phyloP scores from a whole-genome alignment of 2,888 invertebrate species.

The Diadegma fenestrale region DNA sequence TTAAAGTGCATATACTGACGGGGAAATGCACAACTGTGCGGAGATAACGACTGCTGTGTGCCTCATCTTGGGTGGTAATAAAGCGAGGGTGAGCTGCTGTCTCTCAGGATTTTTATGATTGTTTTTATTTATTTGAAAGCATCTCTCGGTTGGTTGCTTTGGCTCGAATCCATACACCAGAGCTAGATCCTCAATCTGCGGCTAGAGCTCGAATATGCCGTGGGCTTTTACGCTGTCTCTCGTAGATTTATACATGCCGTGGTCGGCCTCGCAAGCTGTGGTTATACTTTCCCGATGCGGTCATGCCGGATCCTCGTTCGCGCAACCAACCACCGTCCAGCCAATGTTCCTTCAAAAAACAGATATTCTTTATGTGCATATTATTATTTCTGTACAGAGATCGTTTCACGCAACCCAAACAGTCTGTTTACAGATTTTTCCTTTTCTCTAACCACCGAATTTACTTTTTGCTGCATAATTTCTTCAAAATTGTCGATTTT shows the following conservation, averaged over 20 bases:
- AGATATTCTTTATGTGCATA: conserved; percentile 25
- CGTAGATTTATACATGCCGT: conserved; percentile 66
- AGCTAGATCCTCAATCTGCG: conserved; percentile 62
- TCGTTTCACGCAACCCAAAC: not conserved
- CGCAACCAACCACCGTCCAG: conserved; percentile 47
- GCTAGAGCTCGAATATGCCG: conserved; percentile 61
- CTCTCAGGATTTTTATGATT: conserved; percentile 37
- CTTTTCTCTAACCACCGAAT: not conserved
- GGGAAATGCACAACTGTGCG: conserved; percentile 10
- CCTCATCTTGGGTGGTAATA: conserved; percentile 66
- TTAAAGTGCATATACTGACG: not conserved
- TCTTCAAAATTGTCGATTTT: not conserved
- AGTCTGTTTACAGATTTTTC: not conserved
- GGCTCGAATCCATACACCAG: conserved; percentile 44
- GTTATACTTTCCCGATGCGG: conserved; percentile 68
- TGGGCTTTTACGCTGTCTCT: conserved; percentile 62
- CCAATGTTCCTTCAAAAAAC: conserved; percentile 36
- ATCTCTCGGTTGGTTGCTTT: conserved; percentile 43
- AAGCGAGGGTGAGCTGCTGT: conserved; percentile 53
- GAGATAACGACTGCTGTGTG: conserved; percentile 24
- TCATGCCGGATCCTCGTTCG: conserved; percentile 44
- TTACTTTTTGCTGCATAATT: not conserved
- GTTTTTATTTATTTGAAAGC: conserved; percentile 28
- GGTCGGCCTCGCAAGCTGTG: conserved; percentile 63
- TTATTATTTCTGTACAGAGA: not conserved